phyloP scores from a whole-genome alignment of 2,113 vertebrate species.

The Chaetorhynchus papuensis region DNA sequence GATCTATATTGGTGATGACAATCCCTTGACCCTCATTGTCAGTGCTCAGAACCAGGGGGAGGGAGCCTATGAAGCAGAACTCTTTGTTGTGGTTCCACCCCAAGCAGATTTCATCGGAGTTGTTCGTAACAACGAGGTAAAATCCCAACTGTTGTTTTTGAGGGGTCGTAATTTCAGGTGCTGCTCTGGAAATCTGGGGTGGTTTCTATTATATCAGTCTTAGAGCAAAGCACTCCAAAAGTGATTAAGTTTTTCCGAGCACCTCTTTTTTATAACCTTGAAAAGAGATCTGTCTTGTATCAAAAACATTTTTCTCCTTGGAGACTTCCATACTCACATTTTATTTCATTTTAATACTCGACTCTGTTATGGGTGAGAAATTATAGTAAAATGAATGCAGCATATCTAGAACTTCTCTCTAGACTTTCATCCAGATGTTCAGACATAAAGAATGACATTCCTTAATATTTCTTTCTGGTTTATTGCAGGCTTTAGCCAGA shows the following conservation, averaged over 20 bases:
- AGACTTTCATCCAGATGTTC: not conserved
- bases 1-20: conserved; percentile 94
- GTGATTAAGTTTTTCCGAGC: not conserved
- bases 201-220: not conserved
- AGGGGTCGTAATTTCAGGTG: not conserved
- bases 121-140: conserved; percentile 86
- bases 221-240: not conserved
- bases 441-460: not conserved
- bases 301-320: not conserved
- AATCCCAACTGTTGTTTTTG: not conserved
- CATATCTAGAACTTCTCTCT: not conserved
- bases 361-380: not conserved
- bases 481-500: conserved; percentile 78
- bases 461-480: not conserved
- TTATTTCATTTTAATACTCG: not conserved
- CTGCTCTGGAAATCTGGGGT: not conserved
- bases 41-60: conserved; percentile 88
- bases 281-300: not conserved
- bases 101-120: conserved; percentile 94
- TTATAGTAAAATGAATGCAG: not conserved
- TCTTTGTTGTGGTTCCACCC: conserved; percentile 81
- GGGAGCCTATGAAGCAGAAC: conserved; percentile 95
- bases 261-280: not conserved
- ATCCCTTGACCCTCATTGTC: conserved; percentile 86
- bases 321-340: not conserved